Evolutionary conservation across 1,140 invertebrate genomes (phyloP), one percentile per base, ranked within the genome.

Genomic region (Ptiloglossa arizonensis): DNA sequence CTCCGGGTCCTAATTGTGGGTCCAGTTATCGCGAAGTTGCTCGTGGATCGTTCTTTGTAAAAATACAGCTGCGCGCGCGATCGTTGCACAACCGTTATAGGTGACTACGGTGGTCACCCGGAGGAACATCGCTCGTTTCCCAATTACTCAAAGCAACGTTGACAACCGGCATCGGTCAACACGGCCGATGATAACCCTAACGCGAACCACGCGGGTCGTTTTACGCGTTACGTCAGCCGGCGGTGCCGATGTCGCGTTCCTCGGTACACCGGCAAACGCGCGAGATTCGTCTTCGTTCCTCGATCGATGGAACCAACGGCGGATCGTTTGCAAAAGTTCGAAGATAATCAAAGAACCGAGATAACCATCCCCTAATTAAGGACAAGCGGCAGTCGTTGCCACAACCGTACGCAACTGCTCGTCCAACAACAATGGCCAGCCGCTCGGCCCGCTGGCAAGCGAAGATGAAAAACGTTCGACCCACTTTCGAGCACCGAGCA

Each of bases 401-500:
- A 66, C 48, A 66, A 52, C 35, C 41, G 35, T 64, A 32, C 50
- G 71, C 71, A 76, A 76, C 44, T 32, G 29, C 27, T 50, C 35
- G 32, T 19, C 19, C 32, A 29, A 57, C 66, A 59, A 81, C 68
- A 80, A 80, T 78, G 56, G 44, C 32, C 56, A 69, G n/a, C 64
- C 4, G 29, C 22, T 27, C 64, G 35, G 13, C 48, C 22, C 15
- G 38, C 38, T 35, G 29, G 50, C 44, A 57, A n/a, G 32, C n/a
- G 35, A 48, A 64, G 67, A 80, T 70, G 57, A 48, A 69, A 57
- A 59, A 66, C 44, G 64, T 75, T 35, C 46, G 59, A 78, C 54
- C 72, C 62, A 67, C 54, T 77, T 71, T 81, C 79, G 54, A 73
- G 22, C 48, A 13, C 22, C 48, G 19, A 44, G 22, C 64, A 77